Evolutionary conservation across 2,113 vertebrate species (phyloP).

Genomic region (Dicrurus megarhynchus): DNA sequence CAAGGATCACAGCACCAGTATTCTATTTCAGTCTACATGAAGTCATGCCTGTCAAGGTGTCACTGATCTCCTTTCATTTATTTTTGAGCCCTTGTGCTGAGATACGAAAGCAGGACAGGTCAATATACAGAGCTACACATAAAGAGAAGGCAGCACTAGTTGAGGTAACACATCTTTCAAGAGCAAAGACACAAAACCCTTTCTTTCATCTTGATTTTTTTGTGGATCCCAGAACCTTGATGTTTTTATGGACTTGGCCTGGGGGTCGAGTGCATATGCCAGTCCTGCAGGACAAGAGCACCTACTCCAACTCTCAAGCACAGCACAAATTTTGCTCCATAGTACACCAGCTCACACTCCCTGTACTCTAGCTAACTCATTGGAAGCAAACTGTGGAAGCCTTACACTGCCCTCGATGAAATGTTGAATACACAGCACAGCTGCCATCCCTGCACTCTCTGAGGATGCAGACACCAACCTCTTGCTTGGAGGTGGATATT

Average conservation of each 20-base stretch:
- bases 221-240: background rate
- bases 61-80: background rate
- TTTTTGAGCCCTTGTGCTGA: background rate
- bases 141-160: background rate
- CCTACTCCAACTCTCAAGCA: background rate
- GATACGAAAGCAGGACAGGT: background rate
- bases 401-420: accelerated
- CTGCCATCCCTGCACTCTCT: background rate
- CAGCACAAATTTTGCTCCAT: background rate
- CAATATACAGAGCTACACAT: background rate
- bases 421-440: background rate
- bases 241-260: background rate
- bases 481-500: background rate
- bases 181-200: background rate
- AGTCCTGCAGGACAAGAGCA: background rate
- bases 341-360: accelerated
- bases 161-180: background rate
- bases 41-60: background rate
- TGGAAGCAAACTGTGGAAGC: background rate
- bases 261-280: background rate
- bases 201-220: background rate
- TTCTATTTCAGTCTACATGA: background rate
- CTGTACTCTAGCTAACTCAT: background rate
- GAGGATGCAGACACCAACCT: background rate
- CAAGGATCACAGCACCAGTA: background rate